Percentiles rank a stretch among this genome's conserved stretches.
phyloP scores from a whole-genome alignment of 2,113 vertebrate species.

The Amblyopsis rosae region DNA sequence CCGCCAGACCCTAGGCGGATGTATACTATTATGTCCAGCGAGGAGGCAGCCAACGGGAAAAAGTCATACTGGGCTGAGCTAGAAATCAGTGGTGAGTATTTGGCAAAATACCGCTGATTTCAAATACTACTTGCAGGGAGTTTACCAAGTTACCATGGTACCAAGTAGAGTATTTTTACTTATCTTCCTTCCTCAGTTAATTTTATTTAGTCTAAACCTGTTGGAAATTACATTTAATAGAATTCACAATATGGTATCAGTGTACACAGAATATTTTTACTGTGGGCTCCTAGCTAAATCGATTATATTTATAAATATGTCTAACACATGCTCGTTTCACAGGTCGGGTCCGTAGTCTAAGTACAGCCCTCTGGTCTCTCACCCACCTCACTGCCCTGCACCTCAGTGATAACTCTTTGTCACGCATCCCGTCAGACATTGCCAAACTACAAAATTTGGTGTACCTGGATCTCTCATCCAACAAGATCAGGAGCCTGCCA shows the following conservation, averaged over 20 bases:
- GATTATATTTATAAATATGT: neutral
- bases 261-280: neutral
- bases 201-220: too few relatives aligned
- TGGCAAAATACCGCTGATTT: neutral
- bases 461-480: conserved; percentile 97
- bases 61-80: conserved; percentile 99
- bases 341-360: conserved; percentile 96
- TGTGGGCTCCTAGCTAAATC: neutral
- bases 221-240: too few relatives aligned
- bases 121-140: neutral
- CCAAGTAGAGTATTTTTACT: neutral
- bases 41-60: conserved; percentile 96
- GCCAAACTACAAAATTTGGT: conserved; percentile 99
- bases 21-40: conserved; percentile 98
- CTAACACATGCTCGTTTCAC: conserved; percentile 9
- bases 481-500: conserved; percentile 98
- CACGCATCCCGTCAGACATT: conserved; percentile 98
- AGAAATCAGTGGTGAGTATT: conserved; percentile 94
- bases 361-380: conserved; percentile 93
- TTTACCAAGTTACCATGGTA: neutral
- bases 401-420: conserved; percentile 97
- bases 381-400: conserved; percentile 98
- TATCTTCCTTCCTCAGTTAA: neutral
- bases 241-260: too few relatives aligned
- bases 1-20: conserved; percentile 98